A percentile compares a stretch with the other conserved stretches of the same genome.
Conservation (phyloP, 2,113 vertebrate species). For the Pterocles gutturalis region DNA sequence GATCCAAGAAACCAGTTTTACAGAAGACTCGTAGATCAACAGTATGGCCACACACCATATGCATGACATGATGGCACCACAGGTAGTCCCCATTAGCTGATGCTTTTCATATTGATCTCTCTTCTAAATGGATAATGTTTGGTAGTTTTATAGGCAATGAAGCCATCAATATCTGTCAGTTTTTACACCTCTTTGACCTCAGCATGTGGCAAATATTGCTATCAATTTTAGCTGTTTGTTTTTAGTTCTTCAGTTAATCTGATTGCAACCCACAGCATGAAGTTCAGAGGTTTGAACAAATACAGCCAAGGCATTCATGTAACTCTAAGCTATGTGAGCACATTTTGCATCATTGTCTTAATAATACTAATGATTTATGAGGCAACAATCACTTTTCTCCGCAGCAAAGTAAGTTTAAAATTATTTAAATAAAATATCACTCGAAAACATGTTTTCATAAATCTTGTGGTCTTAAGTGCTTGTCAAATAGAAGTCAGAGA, state of each 20-base stretch:
- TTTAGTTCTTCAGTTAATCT: conserved; percentile 19
- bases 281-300: not conserved
- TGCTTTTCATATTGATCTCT: conserved; percentile 11
- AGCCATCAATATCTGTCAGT: not conserved
- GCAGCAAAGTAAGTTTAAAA: not conserved
- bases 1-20: not conserved
- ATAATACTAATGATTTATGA: not conserved
- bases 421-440: not conserved
- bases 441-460: conserved; percentile 16
- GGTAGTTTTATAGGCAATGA: not conserved
- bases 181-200: conserved; percentile 7
- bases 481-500: conserved; percentile 17
- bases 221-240: conserved; percentile 1
- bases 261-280: not conserved
- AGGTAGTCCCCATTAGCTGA: not conserved
- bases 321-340: not conserved
- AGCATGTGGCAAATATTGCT: not conserved
- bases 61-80: not conserved
- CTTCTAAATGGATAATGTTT: not conserved
- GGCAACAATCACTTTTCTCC: not conserved
- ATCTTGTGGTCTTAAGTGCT: not conserved
- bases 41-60: not conserved
- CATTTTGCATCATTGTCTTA: not conserved
- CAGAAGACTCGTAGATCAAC: not conserved
- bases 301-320: not conserved